Evolutionary conservation across 2,113 vertebrate species (phyloP), one percentile per base, ranked within the genome.

Genomic region (Blennius ocellaris): DNA sequence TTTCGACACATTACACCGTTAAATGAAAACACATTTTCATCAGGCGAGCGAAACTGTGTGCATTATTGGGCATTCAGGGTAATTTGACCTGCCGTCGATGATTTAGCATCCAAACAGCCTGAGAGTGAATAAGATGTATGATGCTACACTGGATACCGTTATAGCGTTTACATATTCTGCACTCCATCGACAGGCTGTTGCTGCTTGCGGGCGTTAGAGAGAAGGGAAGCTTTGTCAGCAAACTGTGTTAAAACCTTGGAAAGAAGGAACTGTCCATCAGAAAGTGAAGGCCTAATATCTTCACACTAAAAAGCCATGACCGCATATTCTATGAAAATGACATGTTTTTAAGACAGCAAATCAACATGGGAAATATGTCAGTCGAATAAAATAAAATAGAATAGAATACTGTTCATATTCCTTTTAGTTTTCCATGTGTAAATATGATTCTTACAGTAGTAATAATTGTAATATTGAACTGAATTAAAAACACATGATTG

Each of bases 81-180:
- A 73, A 87, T 81, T 69, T 63, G 2, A 78, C 21, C 40, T 76
- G 71, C 56, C 65, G n/a, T 9, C 45, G 65, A 73, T 72, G 73
- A 88, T 78, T 71, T 60, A 83, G 8, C 64, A 81, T 64, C 67
- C 17, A 9, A 43, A 16, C 8, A 11, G 43, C 61, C 15, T 57
- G n/a, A 57, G 12, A 30, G 11, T 66, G 60, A 88, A 49, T 21
- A 71, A 77, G 73, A 70, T 77, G 44, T 64, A 84, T 41, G 53
- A 78, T 11, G 15, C 38, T 69, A 36, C 1, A 2, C 17, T 53
- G 65, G 4, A 53, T 37, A 54, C n/a, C 44, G 58, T 30, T 30
- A 30, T 30, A 47, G 21, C 12, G 59, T 86, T 85, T 73, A 72
- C 78, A 82, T 84, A 70, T 70, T 69, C 50, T 66, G 61, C 71